Percentiles rank a stretch among this genome's conserved stretches.
phyloP scores from a whole-genome alignment of 2,888 invertebrate species.

The Pherbina coryleti region DNA sequence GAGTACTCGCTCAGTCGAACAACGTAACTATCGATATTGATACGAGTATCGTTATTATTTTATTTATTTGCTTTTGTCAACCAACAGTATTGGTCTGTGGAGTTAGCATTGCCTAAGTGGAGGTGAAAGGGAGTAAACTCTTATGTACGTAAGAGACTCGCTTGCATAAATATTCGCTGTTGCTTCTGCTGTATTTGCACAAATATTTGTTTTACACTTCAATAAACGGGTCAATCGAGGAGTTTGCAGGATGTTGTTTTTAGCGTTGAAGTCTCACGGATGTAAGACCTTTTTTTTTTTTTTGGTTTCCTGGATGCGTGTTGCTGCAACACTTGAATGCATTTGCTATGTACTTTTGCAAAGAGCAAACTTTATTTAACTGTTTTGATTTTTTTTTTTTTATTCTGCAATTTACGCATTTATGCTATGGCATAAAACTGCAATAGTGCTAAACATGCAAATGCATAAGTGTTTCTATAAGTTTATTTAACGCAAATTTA shows the following conservation, averaged over 20 bases:
- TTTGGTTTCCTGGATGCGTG: slow-evolving; percentile 6
- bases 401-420: neutral
- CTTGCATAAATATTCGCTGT: slow-evolving; percentile 8
- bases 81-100: neutral
- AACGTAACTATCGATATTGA: neutral
- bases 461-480: neutral
- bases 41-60: neutral
- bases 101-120: neutral
- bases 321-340: slow-evolving; percentile 32
- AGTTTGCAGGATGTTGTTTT: neutral
- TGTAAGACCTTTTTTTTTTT: neutral
- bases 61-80: neutral
- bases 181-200: slow-evolving; percentile 34
- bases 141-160: neutral
- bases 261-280: neutral
- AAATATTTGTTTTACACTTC: slow-evolving; percentile 53
- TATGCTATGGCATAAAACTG: neutral
- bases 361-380: neutral
- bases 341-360: neutral
- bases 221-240: slow-evolving; percentile 52
- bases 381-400: neutral
- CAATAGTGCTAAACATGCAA: neutral
- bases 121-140: neutral
- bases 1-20: neutral
- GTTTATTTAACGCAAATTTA: no score